Evolutionary conservation across 2,797 vertebrate species (phyloP).

Genomic region (Hippocampus kuda): DNA sequence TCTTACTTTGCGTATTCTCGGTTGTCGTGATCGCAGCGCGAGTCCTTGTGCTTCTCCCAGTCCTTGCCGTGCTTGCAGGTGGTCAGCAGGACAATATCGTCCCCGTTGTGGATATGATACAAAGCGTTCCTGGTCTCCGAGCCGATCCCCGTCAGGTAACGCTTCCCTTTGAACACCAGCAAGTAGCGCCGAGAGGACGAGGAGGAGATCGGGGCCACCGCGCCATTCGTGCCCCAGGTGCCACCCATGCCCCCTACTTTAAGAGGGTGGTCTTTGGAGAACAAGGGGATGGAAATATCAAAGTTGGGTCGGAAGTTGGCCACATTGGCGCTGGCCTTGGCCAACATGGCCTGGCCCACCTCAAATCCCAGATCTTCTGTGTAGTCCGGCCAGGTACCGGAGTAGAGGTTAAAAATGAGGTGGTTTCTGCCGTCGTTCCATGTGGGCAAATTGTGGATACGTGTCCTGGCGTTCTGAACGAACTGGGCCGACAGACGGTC

Average conservation of each 20-base stretch:
- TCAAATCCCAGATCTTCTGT: constrained; percentile 73
- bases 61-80: constrained; percentile 77
- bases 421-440: constrained; percentile 76
- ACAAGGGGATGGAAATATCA: constrained; percentile 73
- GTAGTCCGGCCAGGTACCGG: constrained; percentile 76
- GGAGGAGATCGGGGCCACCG: constrained; percentile 8
- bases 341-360: constrained; percentile 73
- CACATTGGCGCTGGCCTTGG: constrained; percentile 70
- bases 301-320: constrained; percentile 71
- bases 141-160: constrained; percentile 75
- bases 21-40: constrained; percentile 68
- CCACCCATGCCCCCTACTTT: constrained; percentile 61
- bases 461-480: constrained; percentile 60
- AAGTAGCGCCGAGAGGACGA: constrained; percentile 68
- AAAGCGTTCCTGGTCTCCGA: constrained; percentile 77
- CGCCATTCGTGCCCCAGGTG: constrained; percentile 53
- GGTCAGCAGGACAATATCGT: constrained; percentile 72
- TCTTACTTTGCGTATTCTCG: constrained; percentile 76
- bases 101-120: constrained; percentile 73
- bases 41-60: constrained; percentile 76
- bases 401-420: constrained; percentile 76
- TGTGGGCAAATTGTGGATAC: constrained; percentile 67
- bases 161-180: constrained; percentile 76
- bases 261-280: constrained; percentile 72
- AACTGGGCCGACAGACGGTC: constrained; percentile 72